These are phyloP conservation scores for Ictalurus furcatus DNA, from an alignment of 2,113 vertebrate species.

Conservation along the genomic window DNA sequence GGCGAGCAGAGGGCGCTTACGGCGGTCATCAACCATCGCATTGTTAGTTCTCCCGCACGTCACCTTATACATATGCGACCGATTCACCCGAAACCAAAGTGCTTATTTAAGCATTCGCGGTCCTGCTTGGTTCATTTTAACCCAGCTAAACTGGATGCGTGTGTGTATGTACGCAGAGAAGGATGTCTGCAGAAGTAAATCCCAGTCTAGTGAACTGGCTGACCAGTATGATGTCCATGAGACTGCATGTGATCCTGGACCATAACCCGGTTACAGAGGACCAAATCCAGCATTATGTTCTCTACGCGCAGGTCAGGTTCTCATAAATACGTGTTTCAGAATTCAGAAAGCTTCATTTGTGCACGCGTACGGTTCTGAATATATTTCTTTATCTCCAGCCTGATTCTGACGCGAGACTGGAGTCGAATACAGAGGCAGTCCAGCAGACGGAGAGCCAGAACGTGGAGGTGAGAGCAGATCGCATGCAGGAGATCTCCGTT, in stretches of 20 bases:
- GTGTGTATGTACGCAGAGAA: constrained; percentile 70
- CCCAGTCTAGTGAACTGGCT: constrained; percentile 91
- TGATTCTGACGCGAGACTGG: constrained; percentile 58
- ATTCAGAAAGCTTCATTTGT: neutral
- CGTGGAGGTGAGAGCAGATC: constrained; percentile 56
- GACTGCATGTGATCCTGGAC: constrained; percentile 86
- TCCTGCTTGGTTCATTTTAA: neutral
- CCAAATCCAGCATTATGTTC: constrained; percentile 82
- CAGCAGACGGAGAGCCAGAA: constrained; percentile 59
- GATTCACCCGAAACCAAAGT: neutral
- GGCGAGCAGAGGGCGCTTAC: constrained; percentile 86
- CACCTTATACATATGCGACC: neutral
- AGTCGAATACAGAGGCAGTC: constrained; percentile 53
- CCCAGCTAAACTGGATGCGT: neutral
- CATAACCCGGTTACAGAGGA: constrained; percentile 85
- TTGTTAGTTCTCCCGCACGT: constrained; percentile 71
- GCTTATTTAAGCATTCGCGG: neutral
- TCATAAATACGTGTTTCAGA: neutral
- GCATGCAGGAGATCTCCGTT: neutral
- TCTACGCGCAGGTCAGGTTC: constrained; percentile 68
- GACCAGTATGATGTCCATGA: constrained; percentile 91
- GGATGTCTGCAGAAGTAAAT: constrained; percentile 88
- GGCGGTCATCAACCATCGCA: constrained; percentile 86
- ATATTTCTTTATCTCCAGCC: constrained; percentile 46
- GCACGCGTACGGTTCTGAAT: neutral